These are phyloP conservation scores for Astropecten irregularis DNA, from an alignment of 53 echinoderm and acorn worm genomes.

Conservation along the genomic window DNA sequence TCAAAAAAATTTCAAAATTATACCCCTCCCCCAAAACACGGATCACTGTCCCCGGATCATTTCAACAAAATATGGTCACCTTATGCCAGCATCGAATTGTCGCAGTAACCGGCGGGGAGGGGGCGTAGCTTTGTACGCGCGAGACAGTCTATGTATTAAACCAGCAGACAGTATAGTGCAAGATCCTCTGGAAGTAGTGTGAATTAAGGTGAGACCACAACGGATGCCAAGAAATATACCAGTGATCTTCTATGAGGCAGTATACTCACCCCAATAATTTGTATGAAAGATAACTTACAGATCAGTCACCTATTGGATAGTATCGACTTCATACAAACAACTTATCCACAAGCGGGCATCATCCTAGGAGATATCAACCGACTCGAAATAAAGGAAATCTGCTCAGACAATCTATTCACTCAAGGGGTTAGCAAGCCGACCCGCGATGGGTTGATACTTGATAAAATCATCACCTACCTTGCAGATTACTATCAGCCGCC, in stretches of 20 bases:
- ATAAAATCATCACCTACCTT: conserved; percentile 6
- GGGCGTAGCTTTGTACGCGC: neutral
- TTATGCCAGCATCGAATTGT: neutral
- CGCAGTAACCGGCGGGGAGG: no score
- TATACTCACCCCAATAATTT: no score
- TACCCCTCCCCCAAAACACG: no score
- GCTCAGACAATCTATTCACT: conserved; percentile 18
- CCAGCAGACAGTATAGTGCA: neutral
- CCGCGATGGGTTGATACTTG: conserved; percentile 11
- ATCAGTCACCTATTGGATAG: conserved; percentile 34
- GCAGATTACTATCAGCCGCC: neutral
- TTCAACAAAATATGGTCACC: no score
- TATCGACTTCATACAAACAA: conserved; percentile 6
- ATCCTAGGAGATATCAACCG: conserved; percentile 30
- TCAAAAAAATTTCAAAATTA: no score
- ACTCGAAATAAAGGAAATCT: neutral
- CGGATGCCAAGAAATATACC: neutral
- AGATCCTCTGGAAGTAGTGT: conserved; percentile 1
- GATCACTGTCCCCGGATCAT: no score
- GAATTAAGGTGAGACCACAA: neutral
- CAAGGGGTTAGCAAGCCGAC: conserved; percentile 36
- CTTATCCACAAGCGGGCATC: conserved; percentile 28
- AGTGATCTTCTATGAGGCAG: neutral
- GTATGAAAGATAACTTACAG: no score
- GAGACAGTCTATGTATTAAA: neutral